Conservation (phyloP, 2,113 vertebrate genomes). For the Larimichthys polyactis region DNA sequence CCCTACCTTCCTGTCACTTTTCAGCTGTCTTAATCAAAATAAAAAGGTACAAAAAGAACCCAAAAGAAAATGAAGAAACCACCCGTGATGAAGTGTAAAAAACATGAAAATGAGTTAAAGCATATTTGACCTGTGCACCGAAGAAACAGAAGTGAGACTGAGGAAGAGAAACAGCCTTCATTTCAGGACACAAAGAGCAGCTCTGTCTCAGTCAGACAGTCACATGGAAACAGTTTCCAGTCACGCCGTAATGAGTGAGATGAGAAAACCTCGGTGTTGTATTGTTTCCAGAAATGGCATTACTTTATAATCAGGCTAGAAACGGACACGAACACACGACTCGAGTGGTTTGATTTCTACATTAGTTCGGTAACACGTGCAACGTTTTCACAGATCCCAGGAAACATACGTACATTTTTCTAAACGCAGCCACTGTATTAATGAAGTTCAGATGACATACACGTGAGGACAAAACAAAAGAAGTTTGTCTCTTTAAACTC, state of each 20-base stretch:
- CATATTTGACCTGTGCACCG: constrained; percentile 1
- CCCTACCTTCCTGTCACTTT: too few species aligned
- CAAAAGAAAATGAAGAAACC: background rate
- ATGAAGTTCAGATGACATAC: constrained; percentile 19
- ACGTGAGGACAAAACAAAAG: background rate
- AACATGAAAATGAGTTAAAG: background rate
- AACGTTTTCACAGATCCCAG: constrained; percentile 16
- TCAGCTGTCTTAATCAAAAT: too few species aligned
- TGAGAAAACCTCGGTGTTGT: background rate
- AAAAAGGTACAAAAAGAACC: too few species aligned
- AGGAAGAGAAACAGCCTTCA: background rate
- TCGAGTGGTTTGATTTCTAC: constrained; percentile 1
- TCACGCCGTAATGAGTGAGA: background rate
- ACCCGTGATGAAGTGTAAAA: background rate
- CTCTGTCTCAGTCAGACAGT: constrained; percentile 28
- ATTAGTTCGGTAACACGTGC: constrained; percentile 39
- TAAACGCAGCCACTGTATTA: constrained; percentile 32
- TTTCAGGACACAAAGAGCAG: constrained; percentile 46
- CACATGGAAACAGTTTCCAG: constrained; percentile 34
- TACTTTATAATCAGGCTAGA: background rate
- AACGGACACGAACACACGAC: background rate
- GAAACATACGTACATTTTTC: background rate
- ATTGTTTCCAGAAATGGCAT: background rate
- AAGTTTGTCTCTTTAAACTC: background rate
- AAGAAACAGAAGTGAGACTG: constrained; percentile 15